Evolutionary conservation across 2,797 vertebrate species (phyloP), one percentile per base, ranked within the genome.

Genomic region (Labeo calbasu): DNA sequence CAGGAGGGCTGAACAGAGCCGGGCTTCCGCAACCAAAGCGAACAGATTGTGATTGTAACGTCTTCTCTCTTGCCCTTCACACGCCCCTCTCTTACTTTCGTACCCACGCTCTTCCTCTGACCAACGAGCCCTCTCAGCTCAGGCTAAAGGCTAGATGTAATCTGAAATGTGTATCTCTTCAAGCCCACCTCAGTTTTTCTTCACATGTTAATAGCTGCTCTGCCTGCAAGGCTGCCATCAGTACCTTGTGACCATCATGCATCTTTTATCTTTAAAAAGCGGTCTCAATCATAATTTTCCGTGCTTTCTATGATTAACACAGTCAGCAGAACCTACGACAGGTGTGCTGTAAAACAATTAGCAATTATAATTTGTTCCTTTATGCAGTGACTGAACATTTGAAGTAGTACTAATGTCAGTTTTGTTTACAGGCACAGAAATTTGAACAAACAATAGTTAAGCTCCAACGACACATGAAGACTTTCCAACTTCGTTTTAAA

Each of bases 1-100:
- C 98, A 99, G 91, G 98, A 99, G 93, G 98, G 98, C 92, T 99
- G 96, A 96, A 90, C 88, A 86, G 55, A 75, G 17, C 69, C 57
- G 70, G 19, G 85, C 77, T 77, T 69, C 79, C 48, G 61, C 87
- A 91, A 92, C 92, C 92, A 95, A 94, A 96, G 94, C 92, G 89
- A 87, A 19, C 76, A 77, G 88, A 89, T 92, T 85, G 66, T 88
- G 90, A 92, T 92, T 89, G 86, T 91, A 12, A 88, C 84, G 83
- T 85, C 81, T 83, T 90, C 85, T 91, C 90, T 61, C 40, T 59
- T 13, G 40, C 90, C 87, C 90, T 55, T 80, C 32, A 83, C 85
- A 90, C 77, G 88, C 84, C 78, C 78, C 53, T 71, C 53, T 76
- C 13, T 78, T 68, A n/a, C 55, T 32, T 78, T 63, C 28, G 65